Evolutionary conservation across 1,140 invertebrate species (phyloP).

Genomic region (Bombus confusus): DNA sequence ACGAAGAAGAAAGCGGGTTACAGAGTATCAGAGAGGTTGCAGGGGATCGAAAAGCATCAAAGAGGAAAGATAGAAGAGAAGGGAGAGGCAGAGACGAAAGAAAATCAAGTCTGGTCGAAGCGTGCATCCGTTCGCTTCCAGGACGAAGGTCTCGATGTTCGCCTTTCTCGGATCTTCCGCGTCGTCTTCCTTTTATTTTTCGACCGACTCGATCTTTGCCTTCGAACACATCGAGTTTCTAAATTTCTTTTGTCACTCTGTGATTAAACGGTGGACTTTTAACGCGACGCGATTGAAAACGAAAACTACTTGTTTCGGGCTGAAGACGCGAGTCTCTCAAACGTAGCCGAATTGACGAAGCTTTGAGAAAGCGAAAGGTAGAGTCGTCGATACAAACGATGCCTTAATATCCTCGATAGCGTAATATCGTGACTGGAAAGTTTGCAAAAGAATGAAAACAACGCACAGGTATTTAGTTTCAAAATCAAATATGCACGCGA

Average conservation of each 20-base stretch:
- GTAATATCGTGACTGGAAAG: too few relatives aligned
- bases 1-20: neutral
- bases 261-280: too few relatives aligned
- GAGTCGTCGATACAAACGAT: too few relatives aligned
- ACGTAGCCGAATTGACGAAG: too few relatives aligned
- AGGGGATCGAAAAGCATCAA: neutral
- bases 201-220: neutral
- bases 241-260: neutral
- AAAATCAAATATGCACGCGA: too few relatives aligned
- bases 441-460: too few relatives aligned
- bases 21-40: constrained; percentile 15
- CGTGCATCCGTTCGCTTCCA: constrained; percentile 61
- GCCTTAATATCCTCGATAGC: too few relatives aligned
- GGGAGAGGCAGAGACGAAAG: constrained; percentile 53
- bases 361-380: too few relatives aligned
- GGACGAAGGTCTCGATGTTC: neutral
- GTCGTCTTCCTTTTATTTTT: constrained; percentile 55
- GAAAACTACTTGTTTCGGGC: too few relatives aligned
- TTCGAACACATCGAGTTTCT: too few relatives aligned
- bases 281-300: too few relatives aligned
- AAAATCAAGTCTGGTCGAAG: constrained; percentile 66
- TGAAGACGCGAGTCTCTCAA: fast-evolving
- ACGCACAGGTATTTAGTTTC: too few relatives aligned
- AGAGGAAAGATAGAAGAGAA: neutral
- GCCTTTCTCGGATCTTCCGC: constrained; percentile 53